Conservation (phyloP, 2,797 vertebrate genomes). For the Trachops cirrhosus region DNA sequence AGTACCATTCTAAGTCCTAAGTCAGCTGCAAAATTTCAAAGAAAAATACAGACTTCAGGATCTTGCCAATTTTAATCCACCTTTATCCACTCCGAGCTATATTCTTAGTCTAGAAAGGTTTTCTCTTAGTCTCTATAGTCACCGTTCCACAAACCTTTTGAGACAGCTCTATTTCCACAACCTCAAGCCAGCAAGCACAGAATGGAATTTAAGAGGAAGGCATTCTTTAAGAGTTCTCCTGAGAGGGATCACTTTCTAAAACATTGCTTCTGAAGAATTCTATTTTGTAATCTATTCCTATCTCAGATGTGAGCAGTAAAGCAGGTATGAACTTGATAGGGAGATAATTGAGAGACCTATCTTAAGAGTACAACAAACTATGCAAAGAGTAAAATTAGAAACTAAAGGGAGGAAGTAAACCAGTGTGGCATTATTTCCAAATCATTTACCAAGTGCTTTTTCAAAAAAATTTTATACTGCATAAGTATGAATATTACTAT, state of each 20-base stretch:
- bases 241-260: not conserved
- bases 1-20: not conserved
- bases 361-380: not conserved
- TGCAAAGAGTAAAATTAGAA: slow-evolving; percentile 1
- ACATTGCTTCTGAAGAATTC: not conserved
- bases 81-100: not conserved
- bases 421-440: not conserved
- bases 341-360: not conserved
- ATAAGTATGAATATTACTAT: not conserved
- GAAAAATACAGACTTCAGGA: not conserved
- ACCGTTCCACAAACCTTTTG: not conserved
- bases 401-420: not conserved
- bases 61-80: not conserved
- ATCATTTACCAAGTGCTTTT: not conserved
- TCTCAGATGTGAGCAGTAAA: slow-evolving; percentile 17
- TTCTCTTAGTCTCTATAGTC: not conserved
- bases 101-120: not conserved
- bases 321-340: slow-evolving; percentile 25
- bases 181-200: not conserved
- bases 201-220: not conserved
- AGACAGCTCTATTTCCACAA: not conserved
- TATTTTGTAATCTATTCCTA: not conserved
- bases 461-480: not conserved
- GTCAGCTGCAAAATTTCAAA: not conserved
- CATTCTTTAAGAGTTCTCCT: not conserved